Evolutionary conservation across 53 echinoderm and acorn worm species (phyloP).

Genomic region (Paracentrotus lividus): DNA sequence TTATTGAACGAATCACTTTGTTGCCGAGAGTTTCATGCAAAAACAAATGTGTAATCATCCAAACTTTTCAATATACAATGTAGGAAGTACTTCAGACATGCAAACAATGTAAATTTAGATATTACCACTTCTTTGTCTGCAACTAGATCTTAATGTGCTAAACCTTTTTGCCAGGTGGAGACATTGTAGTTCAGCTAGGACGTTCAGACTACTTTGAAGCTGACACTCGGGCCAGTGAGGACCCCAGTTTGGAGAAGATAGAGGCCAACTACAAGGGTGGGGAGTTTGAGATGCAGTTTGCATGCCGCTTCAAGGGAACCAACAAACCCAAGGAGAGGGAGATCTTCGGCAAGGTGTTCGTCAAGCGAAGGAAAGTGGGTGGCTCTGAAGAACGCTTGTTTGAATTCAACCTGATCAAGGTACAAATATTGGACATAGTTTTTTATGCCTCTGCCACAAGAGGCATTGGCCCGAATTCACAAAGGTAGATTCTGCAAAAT

Average conservation of each 20-base stretch:
- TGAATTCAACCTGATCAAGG: constrained; percentile 97
- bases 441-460: no score
- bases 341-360: constrained; percentile 99
- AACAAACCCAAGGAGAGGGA: constrained; percentile 85
- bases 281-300: constrained; percentile 99
- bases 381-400: constrained; percentile 90
- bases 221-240: constrained; percentile 91
- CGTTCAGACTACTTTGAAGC: constrained; percentile 97
- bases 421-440: no score
- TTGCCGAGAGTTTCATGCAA: no score
- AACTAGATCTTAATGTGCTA: no score
- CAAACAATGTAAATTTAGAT: no score
- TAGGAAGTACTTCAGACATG: no score
- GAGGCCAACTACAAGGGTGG: constrained; percentile 93
- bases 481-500: no score
- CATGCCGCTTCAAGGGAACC: constrained; percentile 91
- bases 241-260: constrained; percentile 87
- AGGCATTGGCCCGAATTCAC: no score
- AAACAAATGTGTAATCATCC: no score
- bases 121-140: no score
- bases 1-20: no score
- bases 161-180: constrained; percentile 76
- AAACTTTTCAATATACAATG: no score
- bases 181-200: constrained; percentile 88
- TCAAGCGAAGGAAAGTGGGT: constrained; percentile 78